Percentiles rank a stretch among this genome's conserved stretches.
Conservation (phyloP, 2,113 vertebrate species). For the Puntigrus tetrazona region DNA sequence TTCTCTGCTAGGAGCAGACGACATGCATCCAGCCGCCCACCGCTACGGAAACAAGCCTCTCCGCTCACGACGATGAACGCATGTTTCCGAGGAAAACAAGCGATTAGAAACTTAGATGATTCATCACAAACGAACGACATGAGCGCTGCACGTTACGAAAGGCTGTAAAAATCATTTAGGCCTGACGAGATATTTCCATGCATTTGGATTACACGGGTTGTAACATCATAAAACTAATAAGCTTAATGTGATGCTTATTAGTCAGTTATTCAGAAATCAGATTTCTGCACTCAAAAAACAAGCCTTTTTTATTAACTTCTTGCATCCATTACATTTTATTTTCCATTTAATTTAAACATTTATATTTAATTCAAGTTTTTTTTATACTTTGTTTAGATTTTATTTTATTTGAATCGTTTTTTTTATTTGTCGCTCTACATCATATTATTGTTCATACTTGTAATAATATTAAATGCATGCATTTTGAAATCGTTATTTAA, state of each 20-base stretch:
- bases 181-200: no score
- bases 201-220: neutral
- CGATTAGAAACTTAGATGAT: neutral
- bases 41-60: neutral
- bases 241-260: neutral
- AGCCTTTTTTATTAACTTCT: neutral
- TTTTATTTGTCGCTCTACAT: no score
- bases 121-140: neutral
- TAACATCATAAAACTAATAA: neutral
- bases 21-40: neutral
- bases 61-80: neutral
- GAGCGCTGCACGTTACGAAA: neutral
- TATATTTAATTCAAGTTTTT: no score
- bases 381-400: no score
- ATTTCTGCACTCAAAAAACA: neutral
- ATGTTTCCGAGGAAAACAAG: neutral
- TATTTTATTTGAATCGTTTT: no score
- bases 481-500: no score
- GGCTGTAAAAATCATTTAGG: no score
- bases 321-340: neutral
- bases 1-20: neutral
- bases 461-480: no score
- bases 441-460: no score
- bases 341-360: no score
- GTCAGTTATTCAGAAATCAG: neutral